Base-by-base conservation (phyloP, 2,797 vertebrate genomes). In the Pangasius sanitwongsei region DNA sequence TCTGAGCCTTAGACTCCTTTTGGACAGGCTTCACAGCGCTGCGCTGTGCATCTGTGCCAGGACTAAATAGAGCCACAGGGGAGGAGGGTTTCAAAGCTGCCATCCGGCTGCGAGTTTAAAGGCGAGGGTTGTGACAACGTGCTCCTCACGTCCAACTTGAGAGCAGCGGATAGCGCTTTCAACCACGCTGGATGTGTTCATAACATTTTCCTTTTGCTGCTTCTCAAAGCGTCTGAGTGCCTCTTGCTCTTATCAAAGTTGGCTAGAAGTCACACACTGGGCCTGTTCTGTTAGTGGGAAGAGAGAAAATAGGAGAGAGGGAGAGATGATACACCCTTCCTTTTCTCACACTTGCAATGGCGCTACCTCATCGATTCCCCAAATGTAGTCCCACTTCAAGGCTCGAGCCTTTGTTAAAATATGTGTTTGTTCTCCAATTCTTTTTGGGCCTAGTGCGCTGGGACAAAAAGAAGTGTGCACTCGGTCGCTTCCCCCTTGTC, bases 341-440 rank as follows among this genome's bases (percentile, higher is more conserved):
- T 65, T 92, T 93, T 94, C 92, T 95, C 92, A 92, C 92, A 94
- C 90, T 93, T 93, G 93, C 94, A 93, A 91, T 81, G 93, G 94
- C 93, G 94, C 94, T 95, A 96, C 95, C 94, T 95, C 93, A 87
- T 89, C 81, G 70, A 82, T 84, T 90, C 88, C 94, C 95, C 92
- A 91, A 90, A 89, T 48, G 92, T 94, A 92, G 92, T 93, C 93
- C 90, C 92, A 94, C 94, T 95, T 96, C 95, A 96, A 95, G 95
- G 94, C 93, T 90, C 86, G 80, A 88, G 94, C 93, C 95, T 96
- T 96, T 96, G 95, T 96, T 96, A 90, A 95, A 96, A 96, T 95
- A 96, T 95, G 91, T 95, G 94, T 96, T 96, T 97, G 96, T 96
- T 97, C 95, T 96, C 94, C 90, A 94, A 95, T 96, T 96, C 95